Base-by-base conservation (phyloP, 2,113 vertebrate genomes). In the Oncorhynchus clarkii region DNA sequence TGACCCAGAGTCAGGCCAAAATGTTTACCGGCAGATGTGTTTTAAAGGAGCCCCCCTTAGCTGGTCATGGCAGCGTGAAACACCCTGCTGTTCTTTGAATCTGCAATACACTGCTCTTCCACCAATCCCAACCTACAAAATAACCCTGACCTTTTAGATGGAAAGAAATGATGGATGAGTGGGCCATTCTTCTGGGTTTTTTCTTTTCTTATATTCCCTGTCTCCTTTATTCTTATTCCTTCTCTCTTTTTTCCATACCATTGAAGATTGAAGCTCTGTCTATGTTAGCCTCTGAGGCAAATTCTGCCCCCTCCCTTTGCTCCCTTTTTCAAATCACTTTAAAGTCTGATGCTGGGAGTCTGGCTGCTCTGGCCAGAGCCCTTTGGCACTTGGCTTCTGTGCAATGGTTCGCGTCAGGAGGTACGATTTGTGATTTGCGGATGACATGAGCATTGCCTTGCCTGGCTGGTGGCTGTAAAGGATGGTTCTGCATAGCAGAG, bases 51-150 rank as follows among this genome's bases (percentile, higher is more conserved):
- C 95, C 93, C 95, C 95, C 93, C 94, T 96, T 96, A 96, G 95
- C 95, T 96, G 96, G 94, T 95, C 95, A 97, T 95, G 95, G 96
- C 95, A 97, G 96, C 90, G 93, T 96, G 97, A 99, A 98, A 97
- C 95, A 95, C 90, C 96, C 95, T 95, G 95, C 97, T 98, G 96
- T 96, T 98, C 95, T 89, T 93, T 88, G 88, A 95, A 96, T 96
- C 96, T 97, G 94, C 95, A 96, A 94, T 94, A 93, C 90, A 70
- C 92, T 88, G 92, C 89, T 93, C 93, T 93, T 83, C 83, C 51
- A 54, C 94, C 93, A 93, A 94, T 94, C 96, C 93, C 94, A 62
- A 95, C 94, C 95, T 94, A 95, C 94, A 96, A 95, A 94, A 95
- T 54, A 4, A 93, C 94, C 93, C 94, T 99, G 96, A 98, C 96